Conservation (phyloP, 2,888 invertebrate species). For the Notodonta dromedarius region DNA sequence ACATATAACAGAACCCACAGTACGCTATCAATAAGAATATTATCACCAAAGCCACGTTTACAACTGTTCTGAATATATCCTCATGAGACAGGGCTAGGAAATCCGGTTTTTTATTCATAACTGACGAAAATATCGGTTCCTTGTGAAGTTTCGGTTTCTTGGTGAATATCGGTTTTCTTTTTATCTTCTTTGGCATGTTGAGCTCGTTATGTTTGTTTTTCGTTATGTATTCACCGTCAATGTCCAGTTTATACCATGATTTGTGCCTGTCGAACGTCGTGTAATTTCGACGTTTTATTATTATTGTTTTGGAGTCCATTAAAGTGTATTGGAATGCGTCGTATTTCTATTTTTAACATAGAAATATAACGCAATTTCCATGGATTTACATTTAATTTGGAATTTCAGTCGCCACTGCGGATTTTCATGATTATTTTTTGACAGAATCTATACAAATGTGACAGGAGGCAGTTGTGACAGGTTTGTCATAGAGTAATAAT, state of each 20-base stretch:
- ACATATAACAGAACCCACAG: not conserved
- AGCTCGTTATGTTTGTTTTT: not conserved
- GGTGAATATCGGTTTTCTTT: not conserved
- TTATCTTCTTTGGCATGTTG: too few species aligned
- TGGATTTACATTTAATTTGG: too few species aligned
- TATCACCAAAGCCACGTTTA: not conserved
- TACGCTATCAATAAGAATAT: not conserved
- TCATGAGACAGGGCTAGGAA: not conserved
- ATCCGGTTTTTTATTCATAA: not conserved
- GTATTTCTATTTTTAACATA: too few species aligned
- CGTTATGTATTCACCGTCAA: conserved; percentile 22
- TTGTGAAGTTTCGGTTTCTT: not conserved
- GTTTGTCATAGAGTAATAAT: too few species aligned
- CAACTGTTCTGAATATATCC: not conserved
- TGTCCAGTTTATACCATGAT: conserved; percentile 36
- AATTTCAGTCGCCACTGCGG: too few species aligned
- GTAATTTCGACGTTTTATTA: not conserved
- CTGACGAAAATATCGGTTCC: not conserved
- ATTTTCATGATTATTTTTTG: too few species aligned
- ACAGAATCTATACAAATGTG: too few species aligned
- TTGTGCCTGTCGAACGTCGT: conserved; percentile 24
- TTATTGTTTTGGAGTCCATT: not conserved
- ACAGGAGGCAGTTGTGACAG: too few species aligned
- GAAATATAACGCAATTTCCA: too few species aligned
- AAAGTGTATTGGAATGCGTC: not conserved